Percentiles rank a stretch among this genome's conserved stretches.
These are phyloP conservation scores for Loris lydekkerianus DNA, from an alignment of 2,797 vertebrate genomes.

Conservation along the genomic window DNA sequence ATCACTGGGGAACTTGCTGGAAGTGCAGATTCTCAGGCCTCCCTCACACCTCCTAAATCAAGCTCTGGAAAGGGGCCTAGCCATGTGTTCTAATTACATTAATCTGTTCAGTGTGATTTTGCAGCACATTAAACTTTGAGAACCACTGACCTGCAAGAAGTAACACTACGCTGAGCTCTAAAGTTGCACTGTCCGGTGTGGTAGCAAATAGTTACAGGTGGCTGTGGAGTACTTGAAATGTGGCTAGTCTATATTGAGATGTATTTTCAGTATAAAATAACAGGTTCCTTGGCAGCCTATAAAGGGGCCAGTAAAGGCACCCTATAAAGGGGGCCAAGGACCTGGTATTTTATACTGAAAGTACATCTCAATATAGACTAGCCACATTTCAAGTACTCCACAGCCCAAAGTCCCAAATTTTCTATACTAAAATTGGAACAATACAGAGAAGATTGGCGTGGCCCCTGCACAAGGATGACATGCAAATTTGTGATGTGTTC, in stretches of 20 bases:
- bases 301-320: too few species aligned
- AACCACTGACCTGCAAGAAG: not conserved
- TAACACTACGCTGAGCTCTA: not conserved
- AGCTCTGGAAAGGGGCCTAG: not conserved
- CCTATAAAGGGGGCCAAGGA: too few species aligned
- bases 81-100: not conserved
- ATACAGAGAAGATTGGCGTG: too few species aligned
- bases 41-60: not conserved
- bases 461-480: too few species aligned
- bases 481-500: too few species aligned
- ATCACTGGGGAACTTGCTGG: not conserved
- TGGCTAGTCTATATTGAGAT: not conserved
- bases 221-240: not conserved
- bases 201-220: not conserved
- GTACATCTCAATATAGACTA: too few species aligned
- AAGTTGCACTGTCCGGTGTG: rapidly evolving
- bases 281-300: not conserved
- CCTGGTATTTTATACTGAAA: too few species aligned
- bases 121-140: not conserved
- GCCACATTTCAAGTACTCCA: too few species aligned
- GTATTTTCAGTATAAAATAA: not conserved
- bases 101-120: not conserved
- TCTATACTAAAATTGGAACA: too few species aligned
- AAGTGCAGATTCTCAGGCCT: not conserved
- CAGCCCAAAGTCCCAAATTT: too few species aligned